A percentile compares a stretch with the other conserved stretches of the same genome.
Conservation (phyloP, 1,140 invertebrate genomes). For the Luehdorfia chinensis region DNA sequence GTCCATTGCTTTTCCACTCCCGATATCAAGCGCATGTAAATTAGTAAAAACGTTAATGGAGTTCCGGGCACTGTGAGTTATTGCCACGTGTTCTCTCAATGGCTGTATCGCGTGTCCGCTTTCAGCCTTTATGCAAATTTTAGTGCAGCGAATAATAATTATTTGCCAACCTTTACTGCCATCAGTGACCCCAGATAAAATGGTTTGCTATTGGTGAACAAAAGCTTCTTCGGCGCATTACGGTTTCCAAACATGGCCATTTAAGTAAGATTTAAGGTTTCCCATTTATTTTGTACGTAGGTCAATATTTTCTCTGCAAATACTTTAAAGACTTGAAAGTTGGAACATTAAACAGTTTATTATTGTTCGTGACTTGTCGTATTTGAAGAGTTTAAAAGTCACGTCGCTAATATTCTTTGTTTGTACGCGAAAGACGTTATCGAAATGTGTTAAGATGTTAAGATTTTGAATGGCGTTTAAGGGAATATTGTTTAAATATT, state of each 20-base stretch:
- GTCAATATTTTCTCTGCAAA: slow-evolving; percentile 34
- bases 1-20: slow-evolving; percentile 27
- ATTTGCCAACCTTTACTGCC: slow-evolving; percentile 40
- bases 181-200: slow-evolving; percentile 22
- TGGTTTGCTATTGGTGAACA: slow-evolving; percentile 9
- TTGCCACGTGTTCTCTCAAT: slow-evolving; percentile 8
- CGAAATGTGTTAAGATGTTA: slow-evolving; percentile 26
- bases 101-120: slow-evolving; percentile 28
- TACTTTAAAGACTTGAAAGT: slow-evolving; percentile 37
- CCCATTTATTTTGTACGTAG: slow-evolving; percentile 5
- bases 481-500: too few species aligned
- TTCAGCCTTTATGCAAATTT: slow-evolving; percentile 40
- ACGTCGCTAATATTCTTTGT: slow-evolving; percentile 48
- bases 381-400: slow-evolving; percentile 34
- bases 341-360: slow-evolving; percentile 36
- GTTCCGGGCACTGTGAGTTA: slow-evolving; percentile 29
- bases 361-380: slow-evolving; percentile 27
- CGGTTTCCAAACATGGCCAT: slow-evolving; percentile 16
- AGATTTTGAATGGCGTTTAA: too few species aligned
- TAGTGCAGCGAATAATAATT: slow-evolving; percentile 37
- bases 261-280: slow-evolving; percentile 15
- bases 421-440: slow-evolving; percentile 40
- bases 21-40: slow-evolving; percentile 30
- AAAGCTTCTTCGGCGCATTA: slow-evolving; percentile 18
- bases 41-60: slow-evolving; percentile 40